Evolutionary conservation across 2,797 vertebrate genomes (phyloP).

Genomic region (Pelobates cultripes): DNA sequence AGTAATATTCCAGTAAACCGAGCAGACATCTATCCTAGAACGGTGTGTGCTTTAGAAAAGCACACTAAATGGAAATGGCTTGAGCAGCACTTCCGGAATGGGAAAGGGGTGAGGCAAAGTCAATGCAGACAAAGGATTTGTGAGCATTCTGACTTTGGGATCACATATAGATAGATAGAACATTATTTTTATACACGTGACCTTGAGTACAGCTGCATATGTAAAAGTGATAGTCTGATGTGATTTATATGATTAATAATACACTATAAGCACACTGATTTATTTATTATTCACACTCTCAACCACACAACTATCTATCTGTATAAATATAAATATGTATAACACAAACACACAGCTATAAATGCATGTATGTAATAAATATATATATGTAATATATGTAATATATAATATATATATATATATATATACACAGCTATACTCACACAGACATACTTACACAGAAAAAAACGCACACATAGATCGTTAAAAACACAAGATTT

Average conservation of each 20-base stretch:
- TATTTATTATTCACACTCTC: too few relatives aligned
- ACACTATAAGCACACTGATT: not conserved
- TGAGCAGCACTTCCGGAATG: not conserved
- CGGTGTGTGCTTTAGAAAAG: not conserved
- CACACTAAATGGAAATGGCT: not conserved
- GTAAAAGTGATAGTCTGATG: not conserved
- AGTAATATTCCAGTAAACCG: not conserved
- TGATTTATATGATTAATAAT: not conserved
- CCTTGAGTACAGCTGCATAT: not conserved
- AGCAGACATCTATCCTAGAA: not conserved
- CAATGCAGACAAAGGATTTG: not conserved
- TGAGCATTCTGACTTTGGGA: not conserved
- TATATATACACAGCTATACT: not conserved
- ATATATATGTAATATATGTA: not conserved
- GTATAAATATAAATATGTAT: too few relatives aligned
- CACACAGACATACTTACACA: not conserved
- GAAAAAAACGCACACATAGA: not conserved
- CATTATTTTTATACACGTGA: constrained; percentile 6
- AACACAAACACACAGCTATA: not conserved
- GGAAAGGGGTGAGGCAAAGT: not conserved
- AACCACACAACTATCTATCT: too few relatives aligned
- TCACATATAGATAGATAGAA: not conserved
- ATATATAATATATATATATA: not conserved
- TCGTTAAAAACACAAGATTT: constrained; percentile 49
- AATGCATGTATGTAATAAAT: not conserved